Conservation (phyloP, 2,113 vertebrate species). For the Gymnarchus niloticus region DNA sequence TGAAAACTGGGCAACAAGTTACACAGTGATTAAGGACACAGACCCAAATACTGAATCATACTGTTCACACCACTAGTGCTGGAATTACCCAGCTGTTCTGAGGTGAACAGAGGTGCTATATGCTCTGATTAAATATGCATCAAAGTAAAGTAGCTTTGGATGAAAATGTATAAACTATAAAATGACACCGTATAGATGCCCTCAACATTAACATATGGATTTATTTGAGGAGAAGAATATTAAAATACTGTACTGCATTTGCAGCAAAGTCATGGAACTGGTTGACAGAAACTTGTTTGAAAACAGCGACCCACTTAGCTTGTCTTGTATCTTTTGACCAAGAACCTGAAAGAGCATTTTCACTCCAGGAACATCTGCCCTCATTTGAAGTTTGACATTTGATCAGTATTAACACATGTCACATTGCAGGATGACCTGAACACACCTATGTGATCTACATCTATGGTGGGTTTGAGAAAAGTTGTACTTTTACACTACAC, state of each 20-base stretch:
- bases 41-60: neutral
- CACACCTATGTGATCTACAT: neutral
- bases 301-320: neutral
- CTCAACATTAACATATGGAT: neutral
- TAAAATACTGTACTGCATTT: neutral
- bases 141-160: neutral
- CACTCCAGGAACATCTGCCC: neutral
- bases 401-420: neutral
- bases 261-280: neutral
- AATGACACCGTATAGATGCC: neutral
- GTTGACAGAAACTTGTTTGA: neutral
- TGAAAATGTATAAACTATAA: neutral
- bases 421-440: neutral
- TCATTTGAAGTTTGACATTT: neutral
- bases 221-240: neutral
- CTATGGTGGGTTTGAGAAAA: neutral
- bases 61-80: neutral
- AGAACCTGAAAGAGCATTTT: neutral
- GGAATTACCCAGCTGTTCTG: neutral
- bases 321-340: neutral
- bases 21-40: neutral
- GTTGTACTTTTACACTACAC: neutral
- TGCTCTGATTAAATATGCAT: constrained; percentile 3
- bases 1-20: neutral
- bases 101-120: neutral